Evolutionary conservation across 1,140 invertebrate genomes (phyloP), one percentile per base, ranked within the genome.

Genomic region (Probaryconus sp.): DNA sequence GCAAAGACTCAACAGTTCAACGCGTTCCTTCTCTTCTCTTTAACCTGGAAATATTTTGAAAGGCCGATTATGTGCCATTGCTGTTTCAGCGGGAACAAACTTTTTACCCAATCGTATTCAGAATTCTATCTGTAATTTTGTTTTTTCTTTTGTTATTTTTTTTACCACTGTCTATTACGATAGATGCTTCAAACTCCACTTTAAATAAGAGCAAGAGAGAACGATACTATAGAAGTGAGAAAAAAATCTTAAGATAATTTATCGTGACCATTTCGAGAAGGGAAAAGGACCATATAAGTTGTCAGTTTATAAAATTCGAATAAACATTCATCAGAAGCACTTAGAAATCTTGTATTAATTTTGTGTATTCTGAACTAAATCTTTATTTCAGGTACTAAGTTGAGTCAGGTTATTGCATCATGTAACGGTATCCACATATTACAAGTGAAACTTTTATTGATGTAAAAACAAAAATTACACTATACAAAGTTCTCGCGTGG

Each of bases 1-100:
- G 16, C 47, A 14, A 55, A 48, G 58, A 48, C 47, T 47, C 42
- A 10, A 50, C 45, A 33, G 11, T 28, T 13, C 13, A 18, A 1
- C 10, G 18, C n/a, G 28, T 30, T 17, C 30, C 47, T 30, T 17
- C 0, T 16, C 2, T 35, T 21, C 31, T 6, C 7, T 1, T 10
- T 18, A 21, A 67, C 43, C 55, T 43, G 53, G 17, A 69, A 69
- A 69, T 69, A 69, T 38, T 69, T 69, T 69, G 45, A 69, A 61
- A 47, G 55, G 55, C 40, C 47, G 24, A 38, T 31, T 31, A 42
- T 50, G 45, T 1, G 11, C 5, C n/a, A n/a, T n/a, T n/a, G n/a
- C n/a, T n/a, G n/a, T n/a, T n/a, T n/a, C 45, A 16, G 16, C 38
- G 18, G 56, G 20, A 42, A 31, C 14, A 18, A 47, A 47, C 45